Base-by-base conservation (phyloP, 2,888 invertebrate genomes). In the Tetramorium bicarinatum region DNA sequence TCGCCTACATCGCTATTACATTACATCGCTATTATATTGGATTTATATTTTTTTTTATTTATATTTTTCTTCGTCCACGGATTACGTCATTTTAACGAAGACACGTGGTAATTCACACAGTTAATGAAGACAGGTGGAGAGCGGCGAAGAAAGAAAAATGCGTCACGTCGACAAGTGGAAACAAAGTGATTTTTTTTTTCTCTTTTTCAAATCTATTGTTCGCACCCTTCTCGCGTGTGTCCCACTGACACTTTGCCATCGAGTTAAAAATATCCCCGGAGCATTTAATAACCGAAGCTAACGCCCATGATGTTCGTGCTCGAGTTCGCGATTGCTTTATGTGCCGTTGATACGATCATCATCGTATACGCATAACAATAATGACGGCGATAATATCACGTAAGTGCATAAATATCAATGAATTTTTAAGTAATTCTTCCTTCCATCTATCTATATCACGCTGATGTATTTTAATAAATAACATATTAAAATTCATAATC, bases 261-360 rank as follows among this genome's bases (percentile, higher is more conserved):
- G n/a, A 54, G 25, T 9, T 54, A 66, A 77, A 77, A 77, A 54
- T 66, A 54, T 1, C 54, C 13, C 15, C 25, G 49, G 8, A 66
- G 41, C 18, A 29, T 74, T 72, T 41, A 54, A 49, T 64, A 75
- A 64, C 47, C 21, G n/a, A 77, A 77, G 66, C 18, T n/a, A 41
- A 66, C 29, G 41, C 9, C 29, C 47, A 38, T 41, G 25, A 76
- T 38, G 66, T 47, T 67, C 66, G 47, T 67, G 66, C 44, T 47
- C 66, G 66, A 66, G 44, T 47, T 49, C 25, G 21, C 11, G 52
- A 67, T 54, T 47, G 54, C 25, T 41, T 77, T 41, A 54, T 25
- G 54, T 54, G 52, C 4, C 41, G 66, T 13, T 54, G 29, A 77
- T 54, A 25, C 41, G 25, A 38, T 54, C 29, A 13, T 77, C 66